These are phyloP conservation scores for Xestia ashworthii DNA, from an alignment of 2,888 invertebrate species.

Conservation along the genomic window DNA sequence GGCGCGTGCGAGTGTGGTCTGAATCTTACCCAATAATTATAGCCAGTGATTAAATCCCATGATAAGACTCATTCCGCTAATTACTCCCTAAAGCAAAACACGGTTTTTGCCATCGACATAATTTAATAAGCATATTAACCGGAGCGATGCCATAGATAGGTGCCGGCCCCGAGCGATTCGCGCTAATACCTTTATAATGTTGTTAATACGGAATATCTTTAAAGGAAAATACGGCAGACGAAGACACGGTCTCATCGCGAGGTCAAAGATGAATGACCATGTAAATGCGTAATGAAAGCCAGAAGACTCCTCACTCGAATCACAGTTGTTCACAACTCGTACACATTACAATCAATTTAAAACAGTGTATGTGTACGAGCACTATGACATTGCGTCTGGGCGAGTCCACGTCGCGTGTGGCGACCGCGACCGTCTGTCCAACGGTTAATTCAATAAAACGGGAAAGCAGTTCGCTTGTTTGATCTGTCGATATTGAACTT, in stretches of 20 bases:
- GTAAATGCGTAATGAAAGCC: slow-evolving; percentile 84
- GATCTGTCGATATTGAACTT: slow-evolving; percentile 77
- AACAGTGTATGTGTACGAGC: slow-evolving; percentile 80
- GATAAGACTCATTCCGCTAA: slow-evolving; percentile 89
- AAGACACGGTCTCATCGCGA: slow-evolving; percentile 75
- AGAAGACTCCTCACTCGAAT: slow-evolving; percentile 85
- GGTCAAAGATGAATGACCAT: slow-evolving; percentile 90
- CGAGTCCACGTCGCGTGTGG: slow-evolving; percentile 84
- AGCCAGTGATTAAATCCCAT: slow-evolving; percentile 86
- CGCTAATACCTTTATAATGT: slow-evolving; percentile 84
- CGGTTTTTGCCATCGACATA: slow-evolving; percentile 89
- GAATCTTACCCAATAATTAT: slow-evolving; percentile 87
- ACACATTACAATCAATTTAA: slow-evolving; percentile 89
- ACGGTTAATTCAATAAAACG: slow-evolving; percentile 83
- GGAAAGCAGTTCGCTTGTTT: slow-evolving; percentile 75
- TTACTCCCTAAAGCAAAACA: slow-evolving; percentile 90
- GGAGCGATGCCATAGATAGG: slow-evolving; percentile 87
- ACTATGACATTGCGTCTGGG: slow-evolving; percentile 83
- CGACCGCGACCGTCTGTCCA: slow-evolving; percentile 71
- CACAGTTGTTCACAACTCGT: slow-evolving; percentile 84
- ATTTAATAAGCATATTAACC: slow-evolving; percentile 90
- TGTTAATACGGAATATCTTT: slow-evolving; percentile 75
- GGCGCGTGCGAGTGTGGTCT: slow-evolving; percentile 77
- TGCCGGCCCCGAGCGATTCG: slow-evolving; percentile 82
- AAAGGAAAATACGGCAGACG: slow-evolving; percentile 75